Evolutionary conservation across 2,888 invertebrate genomes (phyloP).

Genomic region (Scrobipalpa costella): DNA sequence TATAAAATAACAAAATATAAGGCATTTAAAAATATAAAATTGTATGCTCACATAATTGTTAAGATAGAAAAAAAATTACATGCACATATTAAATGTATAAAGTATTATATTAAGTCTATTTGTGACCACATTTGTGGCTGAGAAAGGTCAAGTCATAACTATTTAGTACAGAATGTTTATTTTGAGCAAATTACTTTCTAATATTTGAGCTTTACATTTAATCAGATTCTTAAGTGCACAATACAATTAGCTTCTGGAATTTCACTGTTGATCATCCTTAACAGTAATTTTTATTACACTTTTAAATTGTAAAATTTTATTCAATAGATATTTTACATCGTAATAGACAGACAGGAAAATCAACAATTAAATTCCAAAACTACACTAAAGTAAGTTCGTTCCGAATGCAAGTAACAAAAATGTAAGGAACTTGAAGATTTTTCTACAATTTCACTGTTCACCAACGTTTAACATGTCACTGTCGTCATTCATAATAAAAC

Average conservation of each 20-base stretch:
- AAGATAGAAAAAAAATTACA: conserved; percentile 11
- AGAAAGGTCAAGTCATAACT: not conserved
- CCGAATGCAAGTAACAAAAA: not conserved
- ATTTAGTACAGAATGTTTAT: conserved; percentile 1
- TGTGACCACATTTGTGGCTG: not conserved
- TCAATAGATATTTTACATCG: not conserved
- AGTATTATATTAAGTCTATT: not conserved
- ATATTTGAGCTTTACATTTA: conserved; percentile 6
- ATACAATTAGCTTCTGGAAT: not conserved
- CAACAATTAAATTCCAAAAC: conserved; percentile 44
- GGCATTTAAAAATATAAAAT: conserved; percentile 37
- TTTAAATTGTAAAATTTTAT: not conserved
- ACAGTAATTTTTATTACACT: not conserved
- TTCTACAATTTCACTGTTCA: not conserved
- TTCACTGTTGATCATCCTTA: not conserved
- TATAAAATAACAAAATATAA: conserved; percentile 41
- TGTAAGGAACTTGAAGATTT: not conserved
- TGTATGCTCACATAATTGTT: conserved; percentile 1
- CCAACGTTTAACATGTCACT: no score
- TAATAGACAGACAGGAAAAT: not conserved
- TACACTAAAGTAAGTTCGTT: conserved; percentile 29
- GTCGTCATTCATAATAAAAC: no score
- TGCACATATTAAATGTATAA: conserved; percentile 8
- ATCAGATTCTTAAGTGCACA: not conserved
- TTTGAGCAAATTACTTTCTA: conserved; percentile 10